Base-by-base conservation (phyloP, 2,797 vertebrate genomes). In the Sebastes vulpes region DNA sequence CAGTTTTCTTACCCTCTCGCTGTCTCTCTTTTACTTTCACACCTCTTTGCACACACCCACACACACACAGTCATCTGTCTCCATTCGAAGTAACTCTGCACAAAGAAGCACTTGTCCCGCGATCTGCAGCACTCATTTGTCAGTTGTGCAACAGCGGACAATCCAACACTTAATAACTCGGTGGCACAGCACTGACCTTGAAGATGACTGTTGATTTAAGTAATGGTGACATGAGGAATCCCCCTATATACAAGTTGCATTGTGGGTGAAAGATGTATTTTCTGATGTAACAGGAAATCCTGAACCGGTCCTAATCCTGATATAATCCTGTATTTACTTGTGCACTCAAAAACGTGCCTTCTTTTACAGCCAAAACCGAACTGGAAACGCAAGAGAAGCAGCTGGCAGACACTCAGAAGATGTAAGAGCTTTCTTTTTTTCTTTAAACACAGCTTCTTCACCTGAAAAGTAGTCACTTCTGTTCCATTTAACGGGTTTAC, bases 331-430 rank as follows among this genome's bases (percentile, higher is more conserved):
- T 75, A 57, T 86, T 82, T 79, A 82, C 38, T 29, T 28, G 29
- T 69, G 31, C 53, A 14, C 23, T 65, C 56, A 31, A 46, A 50
- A 57, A 28, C 68, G 10, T 74, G 14, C 38, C 52, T 75, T 80
- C 35, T 87, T 88, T 88, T 90, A 63, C 95, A 99, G 99, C 98
- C 75, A 98, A 97, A 96, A 94, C 95, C 56, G 97, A 99, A 67
- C 96, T 98, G 94, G 98, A 98, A 81, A 89, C 91, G 2, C 96
- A 97, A 75, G 98, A 99, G 77, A 96, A 95, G 77, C 97, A 97
- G 72, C 91, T 99, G 79, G 79, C 94, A 75, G 97, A 97, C 89
- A 96, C 97, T 56, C 97, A 98, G 88, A 97, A 96, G 92, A 97
- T 95, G 99, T 99, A 95, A 97, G 96, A 85, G 66, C 16, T 66